Evolutionary conservation across 2,113 vertebrate species (phyloP).

Genomic region (Chionomys nivalis): DNA sequence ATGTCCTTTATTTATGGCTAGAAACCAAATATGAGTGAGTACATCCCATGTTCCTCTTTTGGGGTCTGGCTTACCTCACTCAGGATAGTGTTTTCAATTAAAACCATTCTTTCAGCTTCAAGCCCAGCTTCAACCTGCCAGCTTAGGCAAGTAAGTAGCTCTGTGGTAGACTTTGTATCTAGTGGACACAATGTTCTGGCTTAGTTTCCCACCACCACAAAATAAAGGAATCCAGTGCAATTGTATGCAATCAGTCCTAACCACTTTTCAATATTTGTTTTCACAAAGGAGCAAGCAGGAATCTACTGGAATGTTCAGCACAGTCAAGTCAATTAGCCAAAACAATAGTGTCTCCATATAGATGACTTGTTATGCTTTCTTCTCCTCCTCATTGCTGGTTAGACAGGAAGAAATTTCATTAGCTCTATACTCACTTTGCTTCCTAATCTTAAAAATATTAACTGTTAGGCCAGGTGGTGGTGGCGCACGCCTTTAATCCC

Average conservation of each 20-base stretch:
- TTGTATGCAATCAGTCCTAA: neutral
- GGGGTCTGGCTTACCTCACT: too few species aligned
- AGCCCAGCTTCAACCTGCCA: neutral
- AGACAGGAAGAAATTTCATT: neutral
- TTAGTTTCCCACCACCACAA: neutral
- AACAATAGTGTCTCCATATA: neutral
- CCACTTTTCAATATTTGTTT: neutral
- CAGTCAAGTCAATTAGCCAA: constrained; percentile 21
- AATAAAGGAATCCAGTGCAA: neutral
- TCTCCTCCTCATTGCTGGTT: neutral
- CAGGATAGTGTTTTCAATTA: too few species aligned
- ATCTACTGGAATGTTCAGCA: neutral
- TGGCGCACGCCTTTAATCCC: too few species aligned
- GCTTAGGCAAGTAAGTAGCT: neutral
- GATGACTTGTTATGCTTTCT: neutral
- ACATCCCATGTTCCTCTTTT: too few species aligned
- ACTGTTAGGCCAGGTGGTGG: too few species aligned
- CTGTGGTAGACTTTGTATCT: neutral
- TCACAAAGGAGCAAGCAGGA: neutral
- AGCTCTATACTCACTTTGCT: neutral
- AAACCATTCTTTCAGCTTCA: neutral
- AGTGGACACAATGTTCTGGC: too few species aligned
- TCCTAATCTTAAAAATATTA: neutral
- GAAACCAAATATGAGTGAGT: too few species aligned
- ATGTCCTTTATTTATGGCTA: too few species aligned